These are phyloP conservation scores for Pygoscelis antarcticus DNA, from an alignment of 2,113 vertebrate species.

Conservation along the genomic window DNA sequence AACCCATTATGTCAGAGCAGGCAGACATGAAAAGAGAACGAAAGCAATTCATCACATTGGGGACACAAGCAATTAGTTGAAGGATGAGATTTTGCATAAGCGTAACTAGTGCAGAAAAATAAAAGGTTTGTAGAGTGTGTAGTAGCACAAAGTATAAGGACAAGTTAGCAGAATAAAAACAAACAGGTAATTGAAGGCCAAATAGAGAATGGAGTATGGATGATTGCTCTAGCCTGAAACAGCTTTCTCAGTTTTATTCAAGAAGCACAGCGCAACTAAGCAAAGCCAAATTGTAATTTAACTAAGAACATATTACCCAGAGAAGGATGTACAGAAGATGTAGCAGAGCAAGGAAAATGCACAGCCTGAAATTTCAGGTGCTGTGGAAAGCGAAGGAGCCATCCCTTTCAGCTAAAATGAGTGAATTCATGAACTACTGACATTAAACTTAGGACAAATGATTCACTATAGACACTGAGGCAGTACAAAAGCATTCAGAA, in stretches of 20 bases:
- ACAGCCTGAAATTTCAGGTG: neutral
- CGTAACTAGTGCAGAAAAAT: neutral
- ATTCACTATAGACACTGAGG: neutral
- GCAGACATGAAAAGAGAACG: neutral
- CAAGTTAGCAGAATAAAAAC: slow-evolving; percentile 15
- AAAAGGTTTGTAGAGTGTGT: neutral
- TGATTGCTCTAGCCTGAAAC: neutral
- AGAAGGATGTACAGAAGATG: neutral
- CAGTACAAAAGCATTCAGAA: neutral
- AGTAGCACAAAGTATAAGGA: neutral
- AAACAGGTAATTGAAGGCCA: slow-evolving; percentile 1
- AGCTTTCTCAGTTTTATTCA: neutral
- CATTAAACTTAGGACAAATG: neutral
- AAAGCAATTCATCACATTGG: neutral
- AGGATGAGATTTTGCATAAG: slow-evolving; percentile 16
- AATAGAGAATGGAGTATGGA: neutral
- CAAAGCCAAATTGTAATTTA: slow-evolving; percentile 15
- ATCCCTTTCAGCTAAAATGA: neutral
- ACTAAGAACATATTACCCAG: neutral
- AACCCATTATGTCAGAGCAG: neutral
- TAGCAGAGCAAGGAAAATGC: neutral
- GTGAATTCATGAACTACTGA: neutral
- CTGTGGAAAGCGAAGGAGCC: neutral
- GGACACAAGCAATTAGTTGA: slow-evolving; percentile 7
- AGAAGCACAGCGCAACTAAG: neutral